A percentile compares a stretch with the other conserved stretches of the same genome.
Evolutionary conservation across 2,113 vertebrate genomes (phyloP).

Genomic region (Heloderma charlesbogerti): DNA sequence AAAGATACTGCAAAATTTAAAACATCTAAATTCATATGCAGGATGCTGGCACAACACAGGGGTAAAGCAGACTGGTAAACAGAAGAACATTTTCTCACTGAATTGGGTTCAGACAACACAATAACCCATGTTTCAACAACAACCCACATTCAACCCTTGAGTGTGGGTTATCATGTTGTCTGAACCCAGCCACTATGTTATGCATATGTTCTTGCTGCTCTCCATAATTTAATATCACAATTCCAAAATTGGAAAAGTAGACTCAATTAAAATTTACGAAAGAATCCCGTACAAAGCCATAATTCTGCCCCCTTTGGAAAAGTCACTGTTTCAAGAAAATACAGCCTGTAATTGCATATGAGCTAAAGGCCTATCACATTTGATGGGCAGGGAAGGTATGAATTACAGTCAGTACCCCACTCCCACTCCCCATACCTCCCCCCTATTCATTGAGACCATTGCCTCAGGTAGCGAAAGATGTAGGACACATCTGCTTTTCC

Average conservation of each 20-base stretch:
- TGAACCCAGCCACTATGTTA: background rate
- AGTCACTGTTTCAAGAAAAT: background rate
- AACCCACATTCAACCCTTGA: too few relatives aligned
- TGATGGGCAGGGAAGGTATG: background rate
- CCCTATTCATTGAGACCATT: background rate
- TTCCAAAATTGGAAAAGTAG: background rate
- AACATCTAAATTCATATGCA: background rate
- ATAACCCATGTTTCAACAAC: too few relatives aligned
- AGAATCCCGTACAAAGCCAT: background rate
- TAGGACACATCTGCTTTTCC: background rate
- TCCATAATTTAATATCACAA: conserved; percentile 5
- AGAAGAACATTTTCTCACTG: conserved; percentile 7
- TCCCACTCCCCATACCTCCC: background rate
- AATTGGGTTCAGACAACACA: too few relatives aligned
- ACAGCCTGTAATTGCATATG: background rate
- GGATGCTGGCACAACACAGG: background rate
- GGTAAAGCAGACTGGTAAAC: background rate
- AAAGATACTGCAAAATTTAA: background rate
- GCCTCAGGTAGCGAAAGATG: background rate
- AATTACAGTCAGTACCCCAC: background rate
- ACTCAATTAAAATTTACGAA: background rate
- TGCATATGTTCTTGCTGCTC: background rate
- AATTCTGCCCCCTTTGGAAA: background rate
- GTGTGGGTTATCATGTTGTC: too few relatives aligned
- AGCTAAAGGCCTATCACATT: background rate